Evolutionary conservation across 2,797 vertebrate species (phyloP).

Genomic region (Australoheros facetus): DNA sequence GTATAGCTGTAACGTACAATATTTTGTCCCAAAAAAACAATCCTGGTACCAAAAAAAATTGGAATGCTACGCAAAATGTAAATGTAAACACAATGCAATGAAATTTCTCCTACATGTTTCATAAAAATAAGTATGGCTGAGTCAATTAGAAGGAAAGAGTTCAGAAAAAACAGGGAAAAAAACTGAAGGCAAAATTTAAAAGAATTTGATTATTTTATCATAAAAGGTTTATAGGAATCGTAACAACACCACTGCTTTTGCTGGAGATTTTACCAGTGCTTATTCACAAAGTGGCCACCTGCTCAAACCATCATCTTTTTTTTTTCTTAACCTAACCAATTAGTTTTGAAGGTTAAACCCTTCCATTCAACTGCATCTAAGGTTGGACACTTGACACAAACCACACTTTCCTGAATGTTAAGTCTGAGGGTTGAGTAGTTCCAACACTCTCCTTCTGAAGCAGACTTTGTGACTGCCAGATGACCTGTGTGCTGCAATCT

Average conservation of each 20-base stretch:
- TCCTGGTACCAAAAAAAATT: no score
- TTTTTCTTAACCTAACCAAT: background rate
- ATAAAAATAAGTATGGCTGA: background rate
- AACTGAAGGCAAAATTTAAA: background rate
- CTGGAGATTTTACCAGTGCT: background rate
- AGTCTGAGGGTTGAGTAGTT: background rate
- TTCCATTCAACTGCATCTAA: accelerated
- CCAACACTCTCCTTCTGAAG: background rate
- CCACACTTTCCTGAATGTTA: background rate
- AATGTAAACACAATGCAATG: no score
- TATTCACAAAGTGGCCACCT: background rate
- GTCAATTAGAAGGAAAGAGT: background rate
- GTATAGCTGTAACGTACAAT: background rate
- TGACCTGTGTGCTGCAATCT: background rate
- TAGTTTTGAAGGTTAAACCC: background rate
- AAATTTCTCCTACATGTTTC: background rate
- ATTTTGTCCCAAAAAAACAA: no score
- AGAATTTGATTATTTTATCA: background rate
- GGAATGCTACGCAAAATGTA: no score
- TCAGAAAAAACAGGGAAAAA: no score
- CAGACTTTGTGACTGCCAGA: background rate
- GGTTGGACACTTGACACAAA: background rate
- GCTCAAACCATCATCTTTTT: background rate
- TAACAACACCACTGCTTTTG: background rate
- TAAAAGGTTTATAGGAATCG: background rate